These are phyloP conservation scores for Gymnoscelis rufifasciata DNA, from an alignment of 2,888 invertebrate species.

Conservation along the genomic window DNA sequence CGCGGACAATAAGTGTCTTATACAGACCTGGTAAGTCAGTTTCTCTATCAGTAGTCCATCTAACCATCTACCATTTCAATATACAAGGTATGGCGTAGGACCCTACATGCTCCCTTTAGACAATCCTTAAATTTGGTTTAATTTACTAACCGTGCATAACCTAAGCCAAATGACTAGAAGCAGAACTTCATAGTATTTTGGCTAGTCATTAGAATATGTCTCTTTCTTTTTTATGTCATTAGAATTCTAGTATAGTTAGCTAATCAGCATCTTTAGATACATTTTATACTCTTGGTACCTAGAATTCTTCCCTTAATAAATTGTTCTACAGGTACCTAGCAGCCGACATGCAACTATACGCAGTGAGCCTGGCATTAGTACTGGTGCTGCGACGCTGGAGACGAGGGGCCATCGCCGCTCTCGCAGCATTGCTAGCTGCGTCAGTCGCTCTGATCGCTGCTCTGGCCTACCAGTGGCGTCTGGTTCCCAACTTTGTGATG, in stretches of 20 bases:
- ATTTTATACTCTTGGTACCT: too few species aligned
- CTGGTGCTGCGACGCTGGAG: constrained; percentile 48
- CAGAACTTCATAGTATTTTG: too few species aligned
- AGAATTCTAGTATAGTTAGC: too few species aligned
- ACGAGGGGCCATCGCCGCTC: constrained; percentile 45
- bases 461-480: constrained; percentile 53
- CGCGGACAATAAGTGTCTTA: constrained; percentile 63
- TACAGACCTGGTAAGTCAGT: constrained; percentile 68
- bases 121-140: too few species aligned
- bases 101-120: too few species aligned
- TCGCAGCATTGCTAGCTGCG: constrained; percentile 38
- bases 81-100: too few species aligned
- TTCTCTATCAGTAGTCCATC: too few species aligned
- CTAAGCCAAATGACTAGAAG: too few species aligned
- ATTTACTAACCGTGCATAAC: too few species aligned
- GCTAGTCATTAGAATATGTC: too few species aligned
- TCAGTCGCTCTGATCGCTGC: constrained; percentile 39
- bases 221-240: too few species aligned
- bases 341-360: constrained; percentile 72
- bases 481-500: constrained; percentile 60
- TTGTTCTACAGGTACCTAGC: constrained; percentile 63
- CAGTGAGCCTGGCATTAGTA: constrained; percentile 47
- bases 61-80: too few species aligned
- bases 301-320: not conserved
- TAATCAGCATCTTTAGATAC: not conserved